Percentiles rank a stretch among this genome's conserved stretches.
phyloP scores from a whole-genome alignment of 2,113 vertebrate genomes.

The Ophiodon elongatus region DNA sequence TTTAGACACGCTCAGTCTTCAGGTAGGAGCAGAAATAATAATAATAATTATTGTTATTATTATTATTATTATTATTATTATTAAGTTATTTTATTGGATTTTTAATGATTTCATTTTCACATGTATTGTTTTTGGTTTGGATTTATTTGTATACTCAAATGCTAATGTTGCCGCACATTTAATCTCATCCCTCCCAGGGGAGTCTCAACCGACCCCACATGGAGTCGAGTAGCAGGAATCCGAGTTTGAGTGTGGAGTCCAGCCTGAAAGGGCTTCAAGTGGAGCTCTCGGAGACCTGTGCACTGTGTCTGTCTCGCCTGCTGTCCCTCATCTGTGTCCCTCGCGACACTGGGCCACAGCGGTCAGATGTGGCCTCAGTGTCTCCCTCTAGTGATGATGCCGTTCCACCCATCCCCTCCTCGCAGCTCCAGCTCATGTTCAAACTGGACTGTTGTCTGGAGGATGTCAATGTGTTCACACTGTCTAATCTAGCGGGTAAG shows the following conservation, averaged over 20 bases:
- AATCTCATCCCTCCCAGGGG: conserved; percentile 82
- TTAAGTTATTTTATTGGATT: neutral
- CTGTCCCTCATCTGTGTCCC: conserved; percentile 82
- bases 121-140: neutral
- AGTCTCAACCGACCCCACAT: conserved; percentile 89
- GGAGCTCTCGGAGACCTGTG: conserved; percentile 93
- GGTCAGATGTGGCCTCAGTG: conserved; percentile 30
- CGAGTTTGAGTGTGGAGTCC: conserved; percentile 89
- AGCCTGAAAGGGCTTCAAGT: conserved; percentile 91
- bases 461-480: conserved; percentile 92
- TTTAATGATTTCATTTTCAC: neutral
- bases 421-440: conserved; percentile 84
- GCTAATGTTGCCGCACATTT: neutral
- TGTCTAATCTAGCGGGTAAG: conserved; percentile 91
- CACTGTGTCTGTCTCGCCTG: conserved; percentile 92
- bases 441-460: conserved; percentile 93
- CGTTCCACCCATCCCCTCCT: neutral
- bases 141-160: neutral
- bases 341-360: neutral
- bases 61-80: too few relatives aligned
- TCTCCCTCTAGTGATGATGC: conserved; percentile 47
- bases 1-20: conserved; percentile 91
- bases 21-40: conserved; percentile 80
- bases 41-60: too few relatives aligned
- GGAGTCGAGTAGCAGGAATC: conserved; percentile 80